Conservation (phyloP, 2,888 invertebrate genomes). For the Eulithis prunata region DNA sequence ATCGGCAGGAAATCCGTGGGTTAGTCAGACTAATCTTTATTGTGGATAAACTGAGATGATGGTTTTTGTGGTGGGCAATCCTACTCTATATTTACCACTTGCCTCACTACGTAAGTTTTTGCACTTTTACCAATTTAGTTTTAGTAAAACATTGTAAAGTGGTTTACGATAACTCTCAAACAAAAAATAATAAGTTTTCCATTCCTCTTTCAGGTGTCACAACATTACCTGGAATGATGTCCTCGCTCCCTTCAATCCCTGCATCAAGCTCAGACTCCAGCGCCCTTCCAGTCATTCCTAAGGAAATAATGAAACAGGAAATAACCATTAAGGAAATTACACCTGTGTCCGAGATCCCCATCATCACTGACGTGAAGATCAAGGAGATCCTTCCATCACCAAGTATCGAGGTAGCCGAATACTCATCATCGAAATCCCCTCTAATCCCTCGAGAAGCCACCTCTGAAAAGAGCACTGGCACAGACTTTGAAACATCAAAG, state of each 20-base stretch:
- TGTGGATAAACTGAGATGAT: too few species aligned
- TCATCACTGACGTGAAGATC: constrained; percentile 74
- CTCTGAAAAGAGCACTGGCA: constrained; percentile 58
- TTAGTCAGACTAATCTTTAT: too few species aligned
- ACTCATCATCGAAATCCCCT: constrained; percentile 74
- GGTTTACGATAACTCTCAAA: too few species aligned
- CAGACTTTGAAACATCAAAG: constrained; percentile 48
- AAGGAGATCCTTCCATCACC: constrained; percentile 75
- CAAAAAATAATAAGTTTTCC: background rate
- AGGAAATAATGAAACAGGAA: constrained; percentile 62
- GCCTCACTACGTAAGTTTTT: too few species aligned
- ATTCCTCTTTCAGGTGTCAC: constrained; percentile 64
- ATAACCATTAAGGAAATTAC: constrained; percentile 86
- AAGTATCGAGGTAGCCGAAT: constrained; percentile 69
- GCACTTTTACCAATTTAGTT: too few species aligned
- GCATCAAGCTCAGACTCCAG: constrained; percentile 39
- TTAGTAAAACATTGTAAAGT: too few species aligned
- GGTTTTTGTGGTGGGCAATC: too few species aligned
- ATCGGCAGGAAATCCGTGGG: too few species aligned
- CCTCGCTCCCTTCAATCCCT: constrained; percentile 52
- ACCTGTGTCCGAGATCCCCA: constrained; percentile 79
- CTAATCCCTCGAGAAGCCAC: constrained; percentile 75
- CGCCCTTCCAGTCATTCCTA: constrained; percentile 48
- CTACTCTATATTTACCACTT: too few species aligned
- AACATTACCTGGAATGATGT: constrained; percentile 59